Percentiles rank a stretch among this genome's conserved stretches.
Evolutionary conservation across 2,797 vertebrate species (phyloP).

Genomic region (Acanthornis magna): DNA sequence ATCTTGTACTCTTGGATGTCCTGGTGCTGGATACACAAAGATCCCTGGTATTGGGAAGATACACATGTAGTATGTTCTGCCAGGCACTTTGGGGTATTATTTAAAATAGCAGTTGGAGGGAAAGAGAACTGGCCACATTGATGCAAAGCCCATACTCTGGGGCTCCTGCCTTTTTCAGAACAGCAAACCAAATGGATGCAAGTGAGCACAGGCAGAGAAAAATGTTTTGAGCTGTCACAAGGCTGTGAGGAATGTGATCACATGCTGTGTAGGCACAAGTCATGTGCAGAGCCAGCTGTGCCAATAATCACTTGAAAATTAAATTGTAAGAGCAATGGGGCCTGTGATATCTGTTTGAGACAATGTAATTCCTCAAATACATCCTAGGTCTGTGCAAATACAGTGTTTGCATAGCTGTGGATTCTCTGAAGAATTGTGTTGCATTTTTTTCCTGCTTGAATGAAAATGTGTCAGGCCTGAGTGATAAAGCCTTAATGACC

Average conservation of each 20-base stretch:
- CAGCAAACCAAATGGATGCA: not conserved
- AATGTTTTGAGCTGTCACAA: not conserved
- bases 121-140: not conserved
- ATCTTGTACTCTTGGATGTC: not conserved
- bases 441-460: not conserved
- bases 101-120: not conserved
- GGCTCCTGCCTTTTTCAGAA: not conserved
- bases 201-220: not conserved
- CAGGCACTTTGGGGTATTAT: not conserved
- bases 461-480: not conserved
- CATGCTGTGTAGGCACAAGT: not conserved
- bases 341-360: not conserved
- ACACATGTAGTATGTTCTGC: accelerated
- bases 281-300: not conserved
- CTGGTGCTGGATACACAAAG: not conserved
- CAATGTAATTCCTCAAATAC: not conserved
- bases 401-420: not conserved
- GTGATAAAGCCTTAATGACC: not conserved
- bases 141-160: not conserved
- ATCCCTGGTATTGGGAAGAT: not conserved
- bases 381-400: not conserved
- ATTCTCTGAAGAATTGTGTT: not conserved
- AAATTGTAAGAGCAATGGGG: not conserved
- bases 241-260: not conserved
- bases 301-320: constrained; percentile 14